A percentile compares a stretch with the other conserved stretches of the same genome.
These are phyloP conservation scores for Anoplius nigerrimus DNA, from an alignment of 2,888 invertebrate species.

Conservation along the genomic window DNA sequence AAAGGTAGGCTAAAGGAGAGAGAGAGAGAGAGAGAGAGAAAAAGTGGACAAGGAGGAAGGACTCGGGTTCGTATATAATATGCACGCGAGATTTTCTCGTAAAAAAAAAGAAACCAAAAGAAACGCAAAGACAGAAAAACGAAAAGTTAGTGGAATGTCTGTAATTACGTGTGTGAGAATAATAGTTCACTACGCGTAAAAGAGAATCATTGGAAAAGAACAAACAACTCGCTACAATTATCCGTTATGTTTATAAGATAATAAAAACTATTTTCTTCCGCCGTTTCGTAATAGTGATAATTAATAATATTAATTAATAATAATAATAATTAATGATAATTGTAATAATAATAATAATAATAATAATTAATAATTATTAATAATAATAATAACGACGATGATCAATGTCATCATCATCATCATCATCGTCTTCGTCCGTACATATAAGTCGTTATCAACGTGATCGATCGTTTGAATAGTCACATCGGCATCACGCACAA, in stretches of 20 bases:
- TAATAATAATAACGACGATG: conserved; percentile 32
- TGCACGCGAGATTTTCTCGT: background rate
- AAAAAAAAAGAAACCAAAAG: conserved; percentile 4
- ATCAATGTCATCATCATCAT: conserved; percentile 23
- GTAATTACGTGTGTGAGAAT: conserved; percentile 29
- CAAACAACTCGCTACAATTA: conserved; percentile 35
- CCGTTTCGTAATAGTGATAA: conserved; percentile 21
- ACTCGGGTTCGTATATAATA: background rate
- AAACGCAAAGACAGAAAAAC: conserved; percentile 12
- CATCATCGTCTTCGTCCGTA: conserved; percentile 16
- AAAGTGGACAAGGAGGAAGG: background rate
- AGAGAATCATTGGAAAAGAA: conserved; percentile 4
- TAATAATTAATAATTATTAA: conserved; percentile 24
- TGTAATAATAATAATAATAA: conserved; percentile 11
- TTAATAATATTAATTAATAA: conserved; percentile 10
- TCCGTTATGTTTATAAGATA: conserved; percentile 45
- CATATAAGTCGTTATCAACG: conserved; percentile 1
- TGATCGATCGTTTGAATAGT: background rate
- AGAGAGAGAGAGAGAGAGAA: background rate
- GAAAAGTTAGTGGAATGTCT: conserved; percentile 34
- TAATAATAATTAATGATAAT: conserved; percentile 20
- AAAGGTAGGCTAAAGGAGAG: too few species aligned
- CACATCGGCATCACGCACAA: too few species aligned
- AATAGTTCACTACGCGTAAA: conserved; percentile 11
- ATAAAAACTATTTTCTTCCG: conserved; percentile 42